A percentile compares a stretch with the other conserved stretches of the same genome.
phyloP scores from a whole-genome alignment of 2,888 invertebrate genomes.

The Penaeus monodon region DNA sequence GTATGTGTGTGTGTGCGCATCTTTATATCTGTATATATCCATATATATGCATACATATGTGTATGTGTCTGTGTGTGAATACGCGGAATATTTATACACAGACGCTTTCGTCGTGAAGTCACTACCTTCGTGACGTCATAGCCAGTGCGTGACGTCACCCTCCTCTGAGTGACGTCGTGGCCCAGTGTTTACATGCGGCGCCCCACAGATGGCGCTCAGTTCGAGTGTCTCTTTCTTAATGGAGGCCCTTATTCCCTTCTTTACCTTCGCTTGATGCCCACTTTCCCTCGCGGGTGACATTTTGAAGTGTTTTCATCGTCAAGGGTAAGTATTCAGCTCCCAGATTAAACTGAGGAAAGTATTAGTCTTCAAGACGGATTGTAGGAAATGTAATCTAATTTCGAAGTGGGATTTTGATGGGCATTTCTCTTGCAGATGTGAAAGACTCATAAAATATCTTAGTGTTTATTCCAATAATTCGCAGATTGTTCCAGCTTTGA shows the following conservation, averaged over 20 bases:
- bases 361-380: too few species aligned
- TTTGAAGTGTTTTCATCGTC: too few species aligned
- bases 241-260: background rate
- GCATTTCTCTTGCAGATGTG: too few species aligned
- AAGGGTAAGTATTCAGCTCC: too few species aligned
- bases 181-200: conserved; percentile 3
- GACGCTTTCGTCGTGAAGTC: background rate
- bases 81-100: too few species aligned
- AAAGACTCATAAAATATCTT: too few species aligned
- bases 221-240: conserved; percentile 22
- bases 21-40: background rate
- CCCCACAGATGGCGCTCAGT: conserved; percentile 53
- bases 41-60: background rate
- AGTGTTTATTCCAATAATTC: too few species aligned
- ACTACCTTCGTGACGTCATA: background rate
- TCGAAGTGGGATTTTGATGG: too few species aligned
- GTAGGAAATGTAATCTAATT: too few species aligned
- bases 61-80: background rate
- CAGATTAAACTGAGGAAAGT: too few species aligned
- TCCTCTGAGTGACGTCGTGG: background rate
- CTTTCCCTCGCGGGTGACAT: too few species aligned
- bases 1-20: background rate
- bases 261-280: background rate
- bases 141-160: background rate
- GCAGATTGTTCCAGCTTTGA: too few species aligned